A percentile compares a stretch with the other conserved stretches of the same genome.
Conservation (phyloP, 2,113 vertebrate species). For the Ptilorrhoa leucosticta region DNA sequence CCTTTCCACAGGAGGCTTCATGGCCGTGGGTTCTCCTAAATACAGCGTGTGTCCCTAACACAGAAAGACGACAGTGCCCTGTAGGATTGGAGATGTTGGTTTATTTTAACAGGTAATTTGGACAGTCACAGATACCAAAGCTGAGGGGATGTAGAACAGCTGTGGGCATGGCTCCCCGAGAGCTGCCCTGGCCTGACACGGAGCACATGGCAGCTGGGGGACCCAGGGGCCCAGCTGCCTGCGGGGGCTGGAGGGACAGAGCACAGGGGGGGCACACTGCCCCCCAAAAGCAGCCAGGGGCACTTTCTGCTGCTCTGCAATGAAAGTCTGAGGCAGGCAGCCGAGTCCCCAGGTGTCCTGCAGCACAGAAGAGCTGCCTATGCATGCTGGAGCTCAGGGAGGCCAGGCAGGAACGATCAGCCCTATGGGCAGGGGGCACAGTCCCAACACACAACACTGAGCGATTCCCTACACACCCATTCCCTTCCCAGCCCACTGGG, state of each 20-base stretch:
- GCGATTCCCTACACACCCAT: neutral
- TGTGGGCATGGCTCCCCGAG: slow-evolving; percentile 16
- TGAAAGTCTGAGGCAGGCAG: neutral
- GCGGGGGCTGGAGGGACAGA: neutral
- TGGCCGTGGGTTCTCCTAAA: neutral
- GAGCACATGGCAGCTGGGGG: neutral
- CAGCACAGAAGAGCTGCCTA: neutral
- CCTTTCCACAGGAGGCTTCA: neutral
- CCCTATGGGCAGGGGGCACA: neutral
- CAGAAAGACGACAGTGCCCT: neutral
- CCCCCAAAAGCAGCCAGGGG: neutral
- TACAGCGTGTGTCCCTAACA: fast-evolving
- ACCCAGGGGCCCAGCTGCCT: neutral
- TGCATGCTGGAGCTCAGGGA: neutral
- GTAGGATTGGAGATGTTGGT: slow-evolving; percentile 18
- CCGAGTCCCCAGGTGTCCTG: neutral
- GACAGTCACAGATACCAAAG: slow-evolving; percentile 64
- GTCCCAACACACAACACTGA: neutral
- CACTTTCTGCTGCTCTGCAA: neutral
- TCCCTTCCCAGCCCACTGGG: neutral
- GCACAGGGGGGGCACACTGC: fast-evolving
- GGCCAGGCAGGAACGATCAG: neutral
- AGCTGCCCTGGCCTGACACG: neutral
- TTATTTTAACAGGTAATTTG: slow-evolving; percentile 61
- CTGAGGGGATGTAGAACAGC: neutral